Conservation (phyloP, 2,797 vertebrate species). For the Anguilla marmorata region DNA sequence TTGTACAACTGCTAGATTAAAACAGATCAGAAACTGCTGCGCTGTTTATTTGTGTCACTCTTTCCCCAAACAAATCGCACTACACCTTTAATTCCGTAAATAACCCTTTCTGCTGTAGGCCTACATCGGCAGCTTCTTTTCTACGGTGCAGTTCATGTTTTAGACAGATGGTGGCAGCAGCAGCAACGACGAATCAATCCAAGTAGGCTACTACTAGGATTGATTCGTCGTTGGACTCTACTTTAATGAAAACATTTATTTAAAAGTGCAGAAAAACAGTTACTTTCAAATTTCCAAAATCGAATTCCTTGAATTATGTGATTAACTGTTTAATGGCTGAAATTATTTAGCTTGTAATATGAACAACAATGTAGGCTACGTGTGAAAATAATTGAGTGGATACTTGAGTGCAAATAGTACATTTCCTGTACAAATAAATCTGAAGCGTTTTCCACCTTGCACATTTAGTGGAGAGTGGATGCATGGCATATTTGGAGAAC, state of each 20-base stretch:
- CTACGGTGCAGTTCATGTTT: not conserved
- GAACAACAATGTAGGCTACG: not conserved
- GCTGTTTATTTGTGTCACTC: conserved; percentile 30
- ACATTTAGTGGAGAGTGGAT: conserved; percentile 54
- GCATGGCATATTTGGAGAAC: conserved; percentile 55
- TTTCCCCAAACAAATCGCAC: conserved; percentile 26
- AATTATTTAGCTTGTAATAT: not conserved
- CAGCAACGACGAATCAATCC: conserved; percentile 2
- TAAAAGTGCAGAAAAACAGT: not conserved
- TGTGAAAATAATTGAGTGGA: not conserved
- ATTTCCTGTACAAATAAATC: not conserved
- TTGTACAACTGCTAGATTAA: conserved; percentile 39
- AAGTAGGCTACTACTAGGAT: not conserved
- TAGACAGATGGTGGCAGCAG: conserved; percentile 59
- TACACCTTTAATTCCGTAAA: conserved; percentile 20
- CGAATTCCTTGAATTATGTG: not conserved
- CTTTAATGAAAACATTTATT: not conserved
- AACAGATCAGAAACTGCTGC: conserved; percentile 43
- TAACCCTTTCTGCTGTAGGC: not conserved
- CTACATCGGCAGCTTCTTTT: not conserved
- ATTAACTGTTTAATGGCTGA: not conserved
- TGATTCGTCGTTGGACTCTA: no score
- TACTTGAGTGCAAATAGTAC: not conserved
- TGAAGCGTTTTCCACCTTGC: conserved; percentile 41
- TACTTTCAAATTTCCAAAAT: not conserved